These are phyloP conservation scores for Pipistrellus nathusii DNA, from an alignment of 2,797 vertebrate genomes.

Conservation along the genomic window DNA sequence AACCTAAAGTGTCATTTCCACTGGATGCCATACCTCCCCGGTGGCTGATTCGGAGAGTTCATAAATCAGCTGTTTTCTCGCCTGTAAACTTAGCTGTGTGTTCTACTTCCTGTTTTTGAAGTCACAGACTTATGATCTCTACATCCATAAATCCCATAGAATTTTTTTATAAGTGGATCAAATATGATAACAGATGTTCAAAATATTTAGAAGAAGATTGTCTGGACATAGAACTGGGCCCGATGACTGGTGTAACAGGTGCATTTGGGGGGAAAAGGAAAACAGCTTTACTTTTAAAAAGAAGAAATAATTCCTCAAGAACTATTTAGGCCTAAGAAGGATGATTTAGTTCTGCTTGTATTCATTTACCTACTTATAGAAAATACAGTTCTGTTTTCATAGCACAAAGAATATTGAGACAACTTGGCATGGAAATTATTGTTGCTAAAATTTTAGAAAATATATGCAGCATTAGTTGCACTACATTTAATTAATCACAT, in stretches of 20 bases:
- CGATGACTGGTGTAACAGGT: background rate
- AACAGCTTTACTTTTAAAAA: background rate
- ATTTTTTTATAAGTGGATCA: background rate
- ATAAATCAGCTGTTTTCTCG: background rate
- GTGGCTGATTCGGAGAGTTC: background rate
- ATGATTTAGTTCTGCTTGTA: constrained; percentile 68
- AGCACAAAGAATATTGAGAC: constrained; percentile 72
- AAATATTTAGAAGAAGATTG: background rate
- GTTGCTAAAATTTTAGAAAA: constrained; percentile 80
- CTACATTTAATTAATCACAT: constrained; percentile 74
- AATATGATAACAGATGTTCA: constrained; percentile 10
- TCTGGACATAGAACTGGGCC: background rate
- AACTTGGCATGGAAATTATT: constrained; percentile 79
- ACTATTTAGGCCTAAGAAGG: background rate
- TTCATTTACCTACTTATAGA: constrained; percentile 82
- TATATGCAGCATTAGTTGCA: constrained; percentile 69
- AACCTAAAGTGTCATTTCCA: background rate
- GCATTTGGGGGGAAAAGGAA: background rate
- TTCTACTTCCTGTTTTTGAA: background rate
- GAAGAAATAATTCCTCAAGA: background rate
- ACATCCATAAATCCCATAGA: background rate
- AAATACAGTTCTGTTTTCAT: constrained; percentile 76
- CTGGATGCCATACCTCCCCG: fast-evolving
- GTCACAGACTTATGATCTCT: background rate
- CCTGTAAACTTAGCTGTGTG: too few species aligned